Evolutionary conservation across 1,140 invertebrate species (phyloP).

Genomic region (Drosophila equinoxialis): DNA sequence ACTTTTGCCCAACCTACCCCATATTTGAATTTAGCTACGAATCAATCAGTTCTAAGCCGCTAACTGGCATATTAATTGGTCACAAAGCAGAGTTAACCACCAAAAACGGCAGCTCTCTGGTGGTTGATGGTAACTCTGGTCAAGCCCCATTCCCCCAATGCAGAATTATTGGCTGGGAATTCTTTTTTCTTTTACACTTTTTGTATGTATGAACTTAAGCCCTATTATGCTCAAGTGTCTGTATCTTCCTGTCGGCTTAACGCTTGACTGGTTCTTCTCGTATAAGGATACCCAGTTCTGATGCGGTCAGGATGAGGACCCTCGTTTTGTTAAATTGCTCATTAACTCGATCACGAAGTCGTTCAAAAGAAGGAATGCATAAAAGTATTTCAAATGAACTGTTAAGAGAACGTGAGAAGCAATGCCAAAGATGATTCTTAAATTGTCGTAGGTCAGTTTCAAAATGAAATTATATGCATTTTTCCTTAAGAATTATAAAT

Average conservation of each 20-base stretch:
- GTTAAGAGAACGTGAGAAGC: conserved; percentile 36
- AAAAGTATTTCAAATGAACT: conserved; percentile 21
- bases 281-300: conserved; percentile 17
- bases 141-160: conserved; percentile 12
- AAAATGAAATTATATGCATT: neutral
- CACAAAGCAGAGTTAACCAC: conserved; percentile 52
- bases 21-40: conserved; percentile 29
- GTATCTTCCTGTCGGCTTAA: conserved; percentile 51
- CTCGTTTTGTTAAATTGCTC: conserved; percentile 50
- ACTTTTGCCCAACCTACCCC: conserved; percentile 29
- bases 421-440: neutral
- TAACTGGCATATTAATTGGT: conserved; percentile 66
- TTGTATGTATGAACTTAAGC: conserved; percentile 27
- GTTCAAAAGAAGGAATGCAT: conserved; percentile 1
- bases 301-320: conserved; percentile 5
- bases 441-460: conserved; percentile 31
- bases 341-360: conserved; percentile 41
- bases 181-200: conserved; percentile 1
- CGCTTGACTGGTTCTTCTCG: conserved; percentile 37
- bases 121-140: conserved; percentile 34
- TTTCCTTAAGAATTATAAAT: neutral
- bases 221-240: conserved; percentile 43
- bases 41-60: conserved; percentile 45
- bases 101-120: conserved; percentile 31
- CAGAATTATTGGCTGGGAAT: conserved; percentile 39